Evolutionary conservation across 2,888 invertebrate genomes (phyloP), one percentile per base, ranked within the genome.

Genomic region (Eupithecia abbreviata): DNA sequence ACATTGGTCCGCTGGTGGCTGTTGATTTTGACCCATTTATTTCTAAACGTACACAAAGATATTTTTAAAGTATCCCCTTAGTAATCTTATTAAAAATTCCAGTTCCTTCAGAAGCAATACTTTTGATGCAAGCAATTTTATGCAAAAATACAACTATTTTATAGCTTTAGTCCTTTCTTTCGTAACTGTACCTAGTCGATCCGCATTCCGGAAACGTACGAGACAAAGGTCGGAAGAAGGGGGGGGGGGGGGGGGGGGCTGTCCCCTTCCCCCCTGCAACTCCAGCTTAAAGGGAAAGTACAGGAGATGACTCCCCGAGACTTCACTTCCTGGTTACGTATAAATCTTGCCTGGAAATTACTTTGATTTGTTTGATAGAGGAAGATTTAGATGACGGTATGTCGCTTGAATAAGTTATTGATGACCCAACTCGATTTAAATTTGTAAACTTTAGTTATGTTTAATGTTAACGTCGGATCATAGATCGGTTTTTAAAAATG

Each of bases 131-230:
- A 47, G 47, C 12, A 49, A 55, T 15, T 2, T 55, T 7, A 55
- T 7, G 5, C 7, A 7, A 9, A 9, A 55, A 51, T n/a, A 9
- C 13, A 49, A 13, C 49, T 3, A 58, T 55, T 55, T 7, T 58
- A 18, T 30, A 18, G 55, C 55, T 7, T 2, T n/a, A 55, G 58
- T 4, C 10, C 62, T 62, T 45, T 69, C 30, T 5, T 43, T 45
- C 13, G 13, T 13, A 18, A 69, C 69, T 47, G 69, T 47, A 49
- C 69, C 43, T 18, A 69, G 47, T 58, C 75, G 76, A 74, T 73
- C 67, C 75, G 73, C 72, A 77, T 74, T 79, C 80, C 81, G 82
- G 82, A 82, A 80, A 80, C 78, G 78, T 79, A 62, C 76, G 79
- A 82, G 82, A 82, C 82, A 80, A 79, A 75, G 78, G 78, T 73